These are phyloP conservation scores for Ciconia stormi DNA, from an alignment of 2,113 vertebrate genomes.

Conservation along the genomic window DNA sequence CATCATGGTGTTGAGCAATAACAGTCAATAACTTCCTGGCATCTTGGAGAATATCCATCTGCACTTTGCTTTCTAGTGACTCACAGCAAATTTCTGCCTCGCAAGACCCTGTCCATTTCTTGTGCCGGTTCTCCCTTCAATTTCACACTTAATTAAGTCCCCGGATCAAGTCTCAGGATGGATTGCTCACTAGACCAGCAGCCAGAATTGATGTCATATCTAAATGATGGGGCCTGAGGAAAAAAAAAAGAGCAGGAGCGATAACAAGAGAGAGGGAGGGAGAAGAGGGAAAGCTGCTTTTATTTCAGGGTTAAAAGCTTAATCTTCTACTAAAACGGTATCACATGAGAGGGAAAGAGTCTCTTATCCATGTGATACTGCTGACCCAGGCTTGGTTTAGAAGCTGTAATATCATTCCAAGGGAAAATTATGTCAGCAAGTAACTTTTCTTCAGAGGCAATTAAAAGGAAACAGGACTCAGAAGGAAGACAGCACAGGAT, in stretches of 20 bases:
- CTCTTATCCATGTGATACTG: background rate
- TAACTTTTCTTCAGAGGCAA: conserved; percentile 30
- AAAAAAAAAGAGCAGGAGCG: background rate
- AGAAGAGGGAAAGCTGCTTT: conserved; percentile 30
- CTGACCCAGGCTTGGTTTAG: conserved; percentile 46
- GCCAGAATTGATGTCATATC: conserved; percentile 29
- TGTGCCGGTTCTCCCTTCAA: background rate
- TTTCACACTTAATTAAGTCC: conserved; percentile 53
- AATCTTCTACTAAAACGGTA: conserved; percentile 34
- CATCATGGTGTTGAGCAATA: background rate
- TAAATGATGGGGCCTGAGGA: background rate
- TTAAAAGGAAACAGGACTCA: conserved; percentile 25
- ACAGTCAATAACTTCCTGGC: conserved; percentile 9
- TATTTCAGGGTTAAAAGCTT: conserved; percentile 46
- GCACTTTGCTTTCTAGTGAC: background rate
- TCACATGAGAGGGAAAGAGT: background rate
- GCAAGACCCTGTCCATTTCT: background rate
- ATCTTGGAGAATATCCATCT: conserved; percentile 8
- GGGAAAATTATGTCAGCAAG: background rate
- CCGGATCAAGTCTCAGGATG: conserved; percentile 17
- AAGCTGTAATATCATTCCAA: conserved; percentile 25
- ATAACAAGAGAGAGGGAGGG: background rate
- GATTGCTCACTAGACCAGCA: conserved; percentile 47
- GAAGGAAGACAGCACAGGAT: background rate
- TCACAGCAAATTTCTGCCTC: background rate